These are phyloP conservation scores for Pantherophis alleghaniensis DNA, from an alignment of 2,797 vertebrate genomes.

Conservation along the genomic window DNA sequence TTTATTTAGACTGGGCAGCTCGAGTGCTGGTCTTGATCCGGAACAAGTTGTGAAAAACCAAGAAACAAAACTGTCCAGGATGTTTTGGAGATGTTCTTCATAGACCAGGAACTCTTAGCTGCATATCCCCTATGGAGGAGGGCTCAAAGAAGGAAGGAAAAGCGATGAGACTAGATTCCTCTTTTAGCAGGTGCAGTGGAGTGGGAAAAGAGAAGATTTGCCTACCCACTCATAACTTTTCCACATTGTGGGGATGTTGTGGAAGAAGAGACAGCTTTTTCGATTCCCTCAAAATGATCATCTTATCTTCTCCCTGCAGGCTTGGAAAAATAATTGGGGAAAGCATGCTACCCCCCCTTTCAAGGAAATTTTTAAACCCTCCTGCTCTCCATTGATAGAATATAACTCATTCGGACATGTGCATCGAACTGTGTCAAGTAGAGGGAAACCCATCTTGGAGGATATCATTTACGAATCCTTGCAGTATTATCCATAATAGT, in stretches of 20 bases:
- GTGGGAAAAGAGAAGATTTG: background rate
- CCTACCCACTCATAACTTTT: background rate
- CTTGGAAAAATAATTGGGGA: background rate
- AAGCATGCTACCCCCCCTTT: background rate
- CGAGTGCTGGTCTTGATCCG: slow-evolving; percentile 47
- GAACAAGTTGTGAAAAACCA: slow-evolving; percentile 19
- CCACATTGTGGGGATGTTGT: background rate
- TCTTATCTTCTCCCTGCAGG: background rate
- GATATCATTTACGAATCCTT: background rate
- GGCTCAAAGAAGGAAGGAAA: background rate
- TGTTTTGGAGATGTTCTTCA: background rate
- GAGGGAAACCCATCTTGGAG: background rate
- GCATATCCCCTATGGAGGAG: background rate
- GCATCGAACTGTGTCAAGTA: background rate
- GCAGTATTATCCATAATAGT: too few species aligned
- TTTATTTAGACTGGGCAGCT: slow-evolving; percentile 27
- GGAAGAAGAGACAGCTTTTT: background rate
- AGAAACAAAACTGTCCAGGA: background rate
- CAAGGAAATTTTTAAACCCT: background rate
- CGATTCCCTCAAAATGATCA: background rate
- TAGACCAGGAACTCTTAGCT: background rate
- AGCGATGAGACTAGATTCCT: slow-evolving; percentile 3
- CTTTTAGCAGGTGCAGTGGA: background rate
- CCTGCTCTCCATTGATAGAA: background rate
- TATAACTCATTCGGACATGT: background rate